A percentile compares a stretch with the other conserved stretches of the same genome.
Conservation (phyloP, 2,797 vertebrate species). For the Gouania willdenowi region DNA sequence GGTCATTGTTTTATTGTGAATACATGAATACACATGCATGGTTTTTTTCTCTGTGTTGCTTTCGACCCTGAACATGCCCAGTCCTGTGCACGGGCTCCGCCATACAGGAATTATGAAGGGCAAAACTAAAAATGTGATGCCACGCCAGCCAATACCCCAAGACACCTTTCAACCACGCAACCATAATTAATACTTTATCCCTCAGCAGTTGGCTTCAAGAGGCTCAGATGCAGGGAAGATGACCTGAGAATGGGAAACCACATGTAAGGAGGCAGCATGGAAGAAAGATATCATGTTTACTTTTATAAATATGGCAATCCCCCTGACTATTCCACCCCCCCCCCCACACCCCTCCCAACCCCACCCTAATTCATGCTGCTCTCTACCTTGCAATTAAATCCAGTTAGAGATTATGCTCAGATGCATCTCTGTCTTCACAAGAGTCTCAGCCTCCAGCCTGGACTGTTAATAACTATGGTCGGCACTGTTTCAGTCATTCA, state of each 20-base stretch:
- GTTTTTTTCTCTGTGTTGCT: slow-evolving; percentile 18
- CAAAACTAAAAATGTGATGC: slow-evolving; percentile 71
- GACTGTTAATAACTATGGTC: slow-evolving; percentile 70
- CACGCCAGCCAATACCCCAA: slow-evolving; percentile 67
- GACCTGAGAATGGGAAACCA: slow-evolving; percentile 75
- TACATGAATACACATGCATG: slow-evolving; percentile 59
- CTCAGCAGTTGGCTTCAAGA: slow-evolving; percentile 74
- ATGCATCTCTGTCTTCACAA: slow-evolving; percentile 66
- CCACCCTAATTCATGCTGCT: slow-evolving; percentile 15
- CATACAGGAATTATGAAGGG: slow-evolving; percentile 72
- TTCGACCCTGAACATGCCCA: slow-evolving; percentile 57
- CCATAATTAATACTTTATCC: slow-evolving; percentile 84
- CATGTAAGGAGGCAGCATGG: slow-evolving; percentile 72
- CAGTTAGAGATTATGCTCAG: slow-evolving; percentile 77
- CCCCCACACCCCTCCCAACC: slow-evolving; percentile 60
- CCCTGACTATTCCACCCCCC: slow-evolving; percentile 55
- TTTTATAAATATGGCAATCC: slow-evolving; percentile 77
- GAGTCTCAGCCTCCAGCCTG: slow-evolving; percentile 66
- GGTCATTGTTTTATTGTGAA: slow-evolving; percentile 63
- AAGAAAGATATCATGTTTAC: slow-evolving; percentile 70
- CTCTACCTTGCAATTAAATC: slow-evolving; percentile 71
- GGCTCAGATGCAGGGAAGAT: slow-evolving; percentile 72
- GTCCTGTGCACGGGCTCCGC: slow-evolving; percentile 71
- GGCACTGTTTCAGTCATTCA: slow-evolving; percentile 67
- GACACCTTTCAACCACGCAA: slow-evolving; percentile 75